phyloP scores from a whole-genome alignment of 2,888 invertebrate genomes.

The Hypomecis punctinalis region DNA sequence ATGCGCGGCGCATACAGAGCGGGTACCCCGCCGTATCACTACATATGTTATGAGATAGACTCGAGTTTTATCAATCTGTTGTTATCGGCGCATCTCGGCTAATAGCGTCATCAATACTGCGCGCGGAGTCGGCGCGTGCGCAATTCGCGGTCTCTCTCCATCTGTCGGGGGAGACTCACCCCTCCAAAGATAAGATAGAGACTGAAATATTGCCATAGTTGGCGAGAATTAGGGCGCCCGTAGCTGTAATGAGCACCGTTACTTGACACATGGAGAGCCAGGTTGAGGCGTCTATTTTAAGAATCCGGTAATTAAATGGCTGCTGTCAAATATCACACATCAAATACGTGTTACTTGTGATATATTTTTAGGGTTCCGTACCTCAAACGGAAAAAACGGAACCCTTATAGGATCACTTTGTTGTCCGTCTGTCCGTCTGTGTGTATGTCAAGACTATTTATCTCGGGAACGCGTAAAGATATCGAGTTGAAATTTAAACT shows the following conservation, averaged over 20 bases:
- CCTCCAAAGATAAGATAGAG: constrained; percentile 46
- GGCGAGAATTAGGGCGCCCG: constrained; percentile 20
- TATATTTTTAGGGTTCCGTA: too few species aligned
- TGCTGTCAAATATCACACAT: too few species aligned
- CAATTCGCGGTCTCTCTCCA: constrained; percentile 30
- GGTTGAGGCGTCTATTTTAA: too few species aligned
- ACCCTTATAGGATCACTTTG: too few species aligned
- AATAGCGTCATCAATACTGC: constrained; percentile 45
- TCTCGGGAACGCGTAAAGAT: too few species aligned
- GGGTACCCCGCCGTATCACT: background rate
- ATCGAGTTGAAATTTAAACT: too few species aligned
- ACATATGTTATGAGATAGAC: constrained; percentile 20
- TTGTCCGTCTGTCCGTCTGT: too few species aligned
- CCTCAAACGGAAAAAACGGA: too few species aligned
- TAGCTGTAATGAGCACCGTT: constrained; percentile 21
- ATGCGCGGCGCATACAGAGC: background rate
- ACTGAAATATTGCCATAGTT: constrained; percentile 45
- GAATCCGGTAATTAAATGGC: too few species aligned
- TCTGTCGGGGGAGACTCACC: constrained; percentile 25
- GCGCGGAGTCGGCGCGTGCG: constrained; percentile 50
- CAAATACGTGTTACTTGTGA: too few species aligned
- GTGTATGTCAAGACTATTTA: too few species aligned
- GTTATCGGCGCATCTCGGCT: constrained; percentile 46
- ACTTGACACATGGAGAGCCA: background rate
- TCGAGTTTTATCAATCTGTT: constrained; percentile 10